These are phyloP conservation scores for Campoletis sonorensis DNA, from an alignment of 1,140 invertebrate genomes.

Conservation along the genomic window DNA sequence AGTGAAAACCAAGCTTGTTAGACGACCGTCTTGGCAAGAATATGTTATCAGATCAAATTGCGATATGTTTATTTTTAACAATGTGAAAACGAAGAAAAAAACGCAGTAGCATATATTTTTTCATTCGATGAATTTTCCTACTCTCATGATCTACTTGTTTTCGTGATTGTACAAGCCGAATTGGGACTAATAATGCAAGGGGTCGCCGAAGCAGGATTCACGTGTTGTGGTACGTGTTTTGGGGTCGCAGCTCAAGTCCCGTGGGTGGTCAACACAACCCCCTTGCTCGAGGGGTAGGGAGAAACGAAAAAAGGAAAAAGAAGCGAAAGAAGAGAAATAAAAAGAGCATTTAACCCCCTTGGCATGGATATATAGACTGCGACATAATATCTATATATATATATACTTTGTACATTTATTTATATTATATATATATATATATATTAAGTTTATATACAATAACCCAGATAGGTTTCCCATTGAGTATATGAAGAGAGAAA, in stretches of 20 bases:
- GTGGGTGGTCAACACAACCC: slow-evolving; percentile 40
- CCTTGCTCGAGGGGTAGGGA: neutral
- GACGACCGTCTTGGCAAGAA: too few relatives aligned
- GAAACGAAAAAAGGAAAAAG: neutral
- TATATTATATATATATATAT: slow-evolving; percentile 1
- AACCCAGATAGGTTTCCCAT: slow-evolving; percentile 50
- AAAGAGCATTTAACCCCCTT: slow-evolving; percentile 46
- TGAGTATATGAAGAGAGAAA: slow-evolving; percentile 41
- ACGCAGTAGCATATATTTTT: too few relatives aligned
- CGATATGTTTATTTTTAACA: too few relatives aligned
- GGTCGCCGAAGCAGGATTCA: slow-evolving; percentile 44
- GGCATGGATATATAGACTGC: slow-evolving; percentile 6
- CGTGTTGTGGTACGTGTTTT: slow-evolving; percentile 10
- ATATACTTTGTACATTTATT: neutral
- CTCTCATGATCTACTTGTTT: neutral
- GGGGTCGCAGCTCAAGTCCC: slow-evolving; percentile 12
- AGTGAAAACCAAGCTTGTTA: too few relatives aligned
- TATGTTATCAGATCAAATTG: too few relatives aligned
- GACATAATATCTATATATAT: neutral
- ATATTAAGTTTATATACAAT: neutral
- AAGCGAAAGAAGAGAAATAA: slow-evolving; percentile 34
- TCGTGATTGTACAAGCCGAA: neutral
- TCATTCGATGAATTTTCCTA: neutral
- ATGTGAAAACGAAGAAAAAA: too few relatives aligned
- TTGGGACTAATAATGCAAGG: neutral